These are phyloP conservation scores for Himantopus leucocephalus DNA, from an alignment of 2,113 vertebrate genomes.

Conservation along the genomic window DNA sequence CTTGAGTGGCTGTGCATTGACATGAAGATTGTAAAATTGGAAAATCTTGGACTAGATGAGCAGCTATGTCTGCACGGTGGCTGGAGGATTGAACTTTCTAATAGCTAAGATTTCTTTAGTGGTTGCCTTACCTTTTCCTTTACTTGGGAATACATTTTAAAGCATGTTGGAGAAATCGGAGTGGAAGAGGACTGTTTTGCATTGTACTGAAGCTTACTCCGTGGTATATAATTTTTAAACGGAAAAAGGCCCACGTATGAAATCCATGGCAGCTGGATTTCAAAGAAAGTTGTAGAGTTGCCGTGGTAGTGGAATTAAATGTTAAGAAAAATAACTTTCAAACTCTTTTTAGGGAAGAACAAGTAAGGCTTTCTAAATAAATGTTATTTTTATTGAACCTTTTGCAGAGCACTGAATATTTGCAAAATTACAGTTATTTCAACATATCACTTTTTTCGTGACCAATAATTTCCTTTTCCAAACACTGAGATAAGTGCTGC, in stretches of 20 bases:
- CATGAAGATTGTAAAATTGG: neutral
- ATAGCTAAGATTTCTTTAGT: neutral
- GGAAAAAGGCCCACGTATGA: neutral
- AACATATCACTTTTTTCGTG: neutral
- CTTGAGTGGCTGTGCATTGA: neutral
- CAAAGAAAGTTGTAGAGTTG: neutral
- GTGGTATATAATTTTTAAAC: neutral
- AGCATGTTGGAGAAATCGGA: neutral
- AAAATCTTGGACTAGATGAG: neutral
- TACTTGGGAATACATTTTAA: neutral
- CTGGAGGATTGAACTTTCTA: neutral
- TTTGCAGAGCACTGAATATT: neutral
- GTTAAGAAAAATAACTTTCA: conserved; percentile 11
- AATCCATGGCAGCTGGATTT: neutral
- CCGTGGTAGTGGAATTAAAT: neutral
- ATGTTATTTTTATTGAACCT: conserved; percentile 36
- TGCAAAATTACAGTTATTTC: conserved; percentile 45
- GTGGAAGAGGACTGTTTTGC: neutral
- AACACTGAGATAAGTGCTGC: conserved; percentile 19
- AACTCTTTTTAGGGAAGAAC: neutral
- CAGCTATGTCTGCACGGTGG: neutral
- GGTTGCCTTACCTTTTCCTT: neutral
- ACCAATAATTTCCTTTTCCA: conserved; percentile 39
- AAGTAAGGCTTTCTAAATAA: conserved; percentile 9
- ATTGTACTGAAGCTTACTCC: neutral